Evolutionary conservation across 2,888 invertebrate genomes (phyloP), one percentile per base, ranked within the genome.

Genomic region (Drosophila fungiperda): DNA sequence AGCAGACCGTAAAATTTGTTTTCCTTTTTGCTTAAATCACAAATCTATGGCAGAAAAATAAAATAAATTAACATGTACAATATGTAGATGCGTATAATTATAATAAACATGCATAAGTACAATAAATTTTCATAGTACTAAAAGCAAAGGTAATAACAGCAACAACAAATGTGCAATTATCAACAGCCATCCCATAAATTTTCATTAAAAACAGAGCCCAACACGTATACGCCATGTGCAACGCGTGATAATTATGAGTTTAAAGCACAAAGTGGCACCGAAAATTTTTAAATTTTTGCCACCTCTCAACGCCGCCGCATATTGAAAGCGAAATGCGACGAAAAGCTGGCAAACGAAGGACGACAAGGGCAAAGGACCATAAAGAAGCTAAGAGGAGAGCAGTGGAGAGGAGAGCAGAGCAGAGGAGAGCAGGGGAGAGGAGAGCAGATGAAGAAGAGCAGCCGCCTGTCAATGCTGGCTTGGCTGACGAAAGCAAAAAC

Each of bases 181-280:
- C 71, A 86, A 58, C 74, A 74, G 88, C 67, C 75, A 67, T 79
- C 49, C 60, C 83, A 85, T 88, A 76, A 86, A 85, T 88, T 78
- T 73, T 69, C 81, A 72, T 83, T 85, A 79, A 77, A 73, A 73
- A 70, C 59, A 53, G 58, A 69, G 50, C 64, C 57, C 52, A 76
- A 70, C 76, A 65, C 71, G 75, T 80, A 69, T 76, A 83, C 74
- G 73, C 73, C 83, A 73, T 76, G 77, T 83, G 81, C 62, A 86
- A 78, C 58, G 82, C 74, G 77, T 81, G 76, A 79, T 86, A 86
- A 86, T 89, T 78, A 85, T 88, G 86, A 69, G 78, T 73, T 73
- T 77, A 76, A 80, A 83, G 68, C 87, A 88, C 83, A 81, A 72
- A 79, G 45, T 4, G 45, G 65, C 54, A 50, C 29, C 32, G 36